A percentile compares a stretch with the other conserved stretches of the same genome.
Conservation (phyloP, 1,140 invertebrate species). For the Coenobita brevimanus region DNA sequence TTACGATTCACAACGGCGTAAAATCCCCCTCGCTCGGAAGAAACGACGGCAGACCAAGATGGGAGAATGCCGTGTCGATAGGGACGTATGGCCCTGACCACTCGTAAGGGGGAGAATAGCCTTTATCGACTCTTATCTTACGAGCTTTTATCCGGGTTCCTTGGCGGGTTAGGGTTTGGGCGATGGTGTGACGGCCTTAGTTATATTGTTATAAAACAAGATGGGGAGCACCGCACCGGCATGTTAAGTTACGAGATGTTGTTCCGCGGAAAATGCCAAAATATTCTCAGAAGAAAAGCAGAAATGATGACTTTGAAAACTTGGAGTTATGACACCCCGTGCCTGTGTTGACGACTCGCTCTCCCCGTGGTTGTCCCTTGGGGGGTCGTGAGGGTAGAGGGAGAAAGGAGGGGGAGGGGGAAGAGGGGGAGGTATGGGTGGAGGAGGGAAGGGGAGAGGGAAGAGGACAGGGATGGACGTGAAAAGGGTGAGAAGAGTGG, state of each 20-base stretch:
- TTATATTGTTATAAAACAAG: conserved; percentile 67
- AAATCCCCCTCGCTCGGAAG: conserved; percentile 53
- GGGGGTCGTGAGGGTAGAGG: neutral
- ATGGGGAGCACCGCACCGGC: conserved; percentile 60
- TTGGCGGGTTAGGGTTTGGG: conserved; percentile 11
- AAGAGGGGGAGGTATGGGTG: neutral
- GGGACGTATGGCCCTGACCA: conserved; percentile 19
- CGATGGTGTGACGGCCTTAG: conserved; percentile 20
- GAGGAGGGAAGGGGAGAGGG: neutral
- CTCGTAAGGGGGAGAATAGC: neutral
- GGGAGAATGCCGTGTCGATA: conserved; percentile 29
- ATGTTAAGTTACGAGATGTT: conserved; percentile 64
- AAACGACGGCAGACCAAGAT: conserved; percentile 61
- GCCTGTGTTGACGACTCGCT: conserved; percentile 49
- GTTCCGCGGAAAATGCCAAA: conserved; percentile 55
- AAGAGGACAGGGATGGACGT: no score
- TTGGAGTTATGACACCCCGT: conserved; percentile 60
- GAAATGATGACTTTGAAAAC: conserved; percentile 65
- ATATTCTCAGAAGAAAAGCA: conserved; percentile 64
- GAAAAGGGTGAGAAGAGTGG: no score
- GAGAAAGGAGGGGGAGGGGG: neutral
- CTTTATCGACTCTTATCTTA: conserved; percentile 5
- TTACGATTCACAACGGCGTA: conserved; percentile 64
- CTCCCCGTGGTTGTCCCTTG: conserved; percentile 11
- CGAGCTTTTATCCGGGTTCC: neutral